phyloP scores from a whole-genome alignment of 2,113 vertebrate genomes.

The Poeciliopsis occidentalis region DNA sequence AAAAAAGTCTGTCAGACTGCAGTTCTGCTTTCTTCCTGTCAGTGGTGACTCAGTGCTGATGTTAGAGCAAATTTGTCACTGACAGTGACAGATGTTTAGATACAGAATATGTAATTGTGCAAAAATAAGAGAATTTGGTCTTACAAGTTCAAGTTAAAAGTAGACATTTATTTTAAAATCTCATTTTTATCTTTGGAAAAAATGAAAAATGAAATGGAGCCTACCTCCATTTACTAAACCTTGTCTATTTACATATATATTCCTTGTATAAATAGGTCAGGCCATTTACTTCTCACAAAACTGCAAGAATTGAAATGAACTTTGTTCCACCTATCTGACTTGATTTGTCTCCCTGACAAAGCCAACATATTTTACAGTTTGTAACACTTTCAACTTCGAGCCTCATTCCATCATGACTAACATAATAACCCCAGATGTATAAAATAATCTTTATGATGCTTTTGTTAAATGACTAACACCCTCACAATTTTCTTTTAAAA shows the following conservation, averaged over 20 bases:
- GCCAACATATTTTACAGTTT: background rate
- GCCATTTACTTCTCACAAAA: background rate
- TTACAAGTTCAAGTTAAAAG: too few relatives aligned
- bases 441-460: background rate
- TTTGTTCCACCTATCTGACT: background rate
- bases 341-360: background rate
- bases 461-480: too few relatives aligned
- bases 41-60: background rate
- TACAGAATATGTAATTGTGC: background rate
- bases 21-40: background rate
- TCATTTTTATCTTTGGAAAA: too few relatives aligned
- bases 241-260: too few relatives aligned
- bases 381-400: background rate
- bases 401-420: background rate
- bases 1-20: background rate
- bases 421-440: background rate
- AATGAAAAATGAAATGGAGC: too few relatives aligned
- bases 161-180: too few relatives aligned
- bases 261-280: background rate
- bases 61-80: background rate
- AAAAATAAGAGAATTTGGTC: too few relatives aligned
- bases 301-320: background rate
- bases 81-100: background rate
- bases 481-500: too few relatives aligned
- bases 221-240: too few relatives aligned